Base-by-base conservation (phyloP, 2,797 vertebrate species). In the Peromyscus nudipes region DNA sequence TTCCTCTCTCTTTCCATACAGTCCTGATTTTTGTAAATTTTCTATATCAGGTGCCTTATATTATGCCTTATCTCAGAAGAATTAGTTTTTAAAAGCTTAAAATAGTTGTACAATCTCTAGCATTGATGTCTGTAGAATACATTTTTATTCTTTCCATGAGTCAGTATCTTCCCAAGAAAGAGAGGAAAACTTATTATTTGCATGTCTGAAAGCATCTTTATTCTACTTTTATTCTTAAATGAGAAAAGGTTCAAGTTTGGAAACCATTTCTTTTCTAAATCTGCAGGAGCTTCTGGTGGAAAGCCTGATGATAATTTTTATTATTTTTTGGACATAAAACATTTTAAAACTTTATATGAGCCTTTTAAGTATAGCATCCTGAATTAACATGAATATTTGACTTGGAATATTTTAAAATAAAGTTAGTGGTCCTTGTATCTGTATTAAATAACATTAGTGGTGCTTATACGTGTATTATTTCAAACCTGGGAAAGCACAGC, bases 211-310 rank as follows among this genome's bases (percentile, higher is more conserved):
- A 67, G 71, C 91, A 83, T 89, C 25, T 80, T 79, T 90, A 83
- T 46, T 93, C 16, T 60, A 83, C 43, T 91, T 14, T 91, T 60
- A 87, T 55, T 16, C 6, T 82, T 91, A 64, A 87, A 79, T 69
- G 17, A 43, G 19, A 86, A 89, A 84, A 69, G 23, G 82, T 52
- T 93, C 3, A 25, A 60, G 0, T 14, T 93, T 95, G 43, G 43
- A 95, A 94, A 86, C 34, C 9, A 90, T 83, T 95, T 90, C 93
- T 21, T 83, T 4, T 94, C 29, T 84, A 19, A 91, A 65, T 71
- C 4, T 77, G 40, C 2, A 49, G 34, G 16, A 90, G 49, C 27
- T 89, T 2, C 49, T 82, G 19, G 62, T 79, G 76, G 83, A 94
- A 87, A 75, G 1, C 6, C 77, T 75, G 27, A 49, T 82, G 5